These are phyloP conservation scores for Porites evermanni DNA, from an alignment of 92 coral and sea anemone genomes.

Conservation along the genomic window DNA sequence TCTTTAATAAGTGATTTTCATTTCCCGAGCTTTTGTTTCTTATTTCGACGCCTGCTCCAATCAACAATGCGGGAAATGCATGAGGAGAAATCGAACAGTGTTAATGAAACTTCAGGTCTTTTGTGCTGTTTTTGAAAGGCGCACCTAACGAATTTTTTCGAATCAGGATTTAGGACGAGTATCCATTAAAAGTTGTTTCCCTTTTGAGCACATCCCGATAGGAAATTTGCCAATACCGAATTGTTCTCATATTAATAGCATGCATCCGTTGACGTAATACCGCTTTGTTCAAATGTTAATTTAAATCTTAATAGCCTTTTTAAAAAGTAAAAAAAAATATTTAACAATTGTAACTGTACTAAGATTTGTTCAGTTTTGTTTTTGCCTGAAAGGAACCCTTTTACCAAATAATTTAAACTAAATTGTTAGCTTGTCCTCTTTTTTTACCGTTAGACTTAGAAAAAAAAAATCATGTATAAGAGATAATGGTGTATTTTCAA, in stretches of 20 bases:
- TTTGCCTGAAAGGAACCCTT: background rate
- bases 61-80: background rate
- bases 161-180: background rate
- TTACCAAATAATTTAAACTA: background rate
- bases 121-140: background rate
- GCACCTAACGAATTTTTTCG: background rate
- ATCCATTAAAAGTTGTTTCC: background rate
- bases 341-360: background rate
- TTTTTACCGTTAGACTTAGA: no score
- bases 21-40: background rate
- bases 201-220: background rate
- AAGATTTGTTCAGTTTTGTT: background rate
- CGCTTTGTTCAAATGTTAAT: background rate
- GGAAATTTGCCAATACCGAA: background rate
- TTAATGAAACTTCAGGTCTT: background rate
- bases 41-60: background rate
- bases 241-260: background rate
- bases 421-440: background rate
- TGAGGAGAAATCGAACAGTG: background rate
- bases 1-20: slow-evolving; percentile 1
- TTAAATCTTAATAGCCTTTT: background rate
- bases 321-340: background rate
- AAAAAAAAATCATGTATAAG: background rate
- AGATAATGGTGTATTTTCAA: background rate
- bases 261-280: slow-evolving; percentile 26